A percentile compares a stretch with the other conserved stretches of the same genome.
phyloP scores from a whole-genome alignment of 2,888 invertebrate species.

The Colostygia pectinataria region DNA sequence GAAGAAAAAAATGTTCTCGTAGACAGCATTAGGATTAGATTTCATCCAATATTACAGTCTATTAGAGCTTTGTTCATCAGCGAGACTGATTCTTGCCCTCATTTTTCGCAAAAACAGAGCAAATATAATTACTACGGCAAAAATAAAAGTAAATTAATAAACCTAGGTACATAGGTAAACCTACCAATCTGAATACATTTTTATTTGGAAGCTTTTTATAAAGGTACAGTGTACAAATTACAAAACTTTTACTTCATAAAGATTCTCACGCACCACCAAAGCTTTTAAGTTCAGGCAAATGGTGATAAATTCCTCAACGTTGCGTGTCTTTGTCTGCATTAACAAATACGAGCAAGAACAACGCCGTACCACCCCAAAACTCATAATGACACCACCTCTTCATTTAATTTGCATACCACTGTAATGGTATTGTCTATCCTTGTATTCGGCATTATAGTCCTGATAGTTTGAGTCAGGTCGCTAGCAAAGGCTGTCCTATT shows the following conservation, averaged over 20 bases:
- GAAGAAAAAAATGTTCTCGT: too few relatives aligned
- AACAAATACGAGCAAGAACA: slow-evolving; percentile 48
- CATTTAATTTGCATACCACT: slow-evolving; percentile 76
- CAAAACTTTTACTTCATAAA: neutral
- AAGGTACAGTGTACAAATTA: too few relatives aligned
- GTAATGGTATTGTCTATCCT: slow-evolving; percentile 54
- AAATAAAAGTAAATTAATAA: too few relatives aligned
- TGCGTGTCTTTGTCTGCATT: slow-evolving; percentile 57
- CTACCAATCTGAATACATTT: too few relatives aligned
- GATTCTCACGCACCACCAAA: neutral
- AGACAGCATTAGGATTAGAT: too few relatives aligned
- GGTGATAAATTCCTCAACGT: slow-evolving; percentile 42
- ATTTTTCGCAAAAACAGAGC: too few relatives aligned
- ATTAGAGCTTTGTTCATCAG: too few relatives aligned
- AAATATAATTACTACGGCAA: too few relatives aligned
- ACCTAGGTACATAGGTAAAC: too few relatives aligned
- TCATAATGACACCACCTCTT: slow-evolving; percentile 69
- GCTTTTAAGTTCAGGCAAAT: slow-evolving; percentile 16
- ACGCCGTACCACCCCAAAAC: slow-evolving; percentile 65
- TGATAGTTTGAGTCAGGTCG: slow-evolving; percentile 48
- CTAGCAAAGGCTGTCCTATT: slow-evolving; percentile 38
- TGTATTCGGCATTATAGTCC: slow-evolving; percentile 48
- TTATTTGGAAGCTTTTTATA: neutral
- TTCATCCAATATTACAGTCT: too few relatives aligned
- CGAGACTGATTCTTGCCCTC: too few relatives aligned